Conservation (phyloP, 2,797 vertebrate species). For the Phrynocephalus forsythii region DNA sequence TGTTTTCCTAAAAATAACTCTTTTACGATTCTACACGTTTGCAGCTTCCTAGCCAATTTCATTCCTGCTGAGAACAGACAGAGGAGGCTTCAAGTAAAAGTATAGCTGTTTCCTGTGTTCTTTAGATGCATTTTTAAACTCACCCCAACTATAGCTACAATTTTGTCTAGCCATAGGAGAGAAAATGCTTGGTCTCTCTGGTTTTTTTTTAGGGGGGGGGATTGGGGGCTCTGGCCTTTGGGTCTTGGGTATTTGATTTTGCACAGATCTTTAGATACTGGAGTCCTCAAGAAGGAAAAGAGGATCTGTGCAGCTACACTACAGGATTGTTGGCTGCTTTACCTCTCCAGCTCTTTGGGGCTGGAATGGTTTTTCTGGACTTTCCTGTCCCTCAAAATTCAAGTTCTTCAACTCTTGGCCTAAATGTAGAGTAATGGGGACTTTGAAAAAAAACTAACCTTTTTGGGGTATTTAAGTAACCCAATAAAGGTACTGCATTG, state of each 20-base stretch:
- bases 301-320: neutral
- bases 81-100: conserved; percentile 45
- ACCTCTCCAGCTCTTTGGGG: neutral
- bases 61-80: conserved; percentile 44
- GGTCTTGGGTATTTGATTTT: neutral
- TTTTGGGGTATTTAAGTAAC: too few relatives aligned
- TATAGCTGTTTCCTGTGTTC: conserved; percentile 38
- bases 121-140: conserved; percentile 45
- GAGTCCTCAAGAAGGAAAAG: neutral
- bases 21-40: conserved; percentile 42
- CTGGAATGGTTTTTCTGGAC: too few relatives aligned
- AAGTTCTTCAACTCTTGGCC: too few relatives aligned
- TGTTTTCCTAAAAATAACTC: conserved; percentile 45
- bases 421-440: too few relatives aligned
- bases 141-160: conserved; percentile 8
- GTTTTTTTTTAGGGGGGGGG: neutral
- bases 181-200: neutral
- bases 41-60: conserved; percentile 36
- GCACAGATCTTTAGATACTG: neutral
- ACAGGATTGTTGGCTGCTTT: neutral
- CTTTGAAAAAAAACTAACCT: too few relatives aligned
- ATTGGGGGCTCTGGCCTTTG: neutral
- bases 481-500: too few relatives aligned
- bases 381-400: too few relatives aligned
- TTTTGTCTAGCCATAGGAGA: conserved; percentile 24